Percentiles rank a stretch among this genome's conserved stretches.
phyloP scores from a whole-genome alignment of 2,797 vertebrate species.

The Cercopithecus neglectus region DNA sequence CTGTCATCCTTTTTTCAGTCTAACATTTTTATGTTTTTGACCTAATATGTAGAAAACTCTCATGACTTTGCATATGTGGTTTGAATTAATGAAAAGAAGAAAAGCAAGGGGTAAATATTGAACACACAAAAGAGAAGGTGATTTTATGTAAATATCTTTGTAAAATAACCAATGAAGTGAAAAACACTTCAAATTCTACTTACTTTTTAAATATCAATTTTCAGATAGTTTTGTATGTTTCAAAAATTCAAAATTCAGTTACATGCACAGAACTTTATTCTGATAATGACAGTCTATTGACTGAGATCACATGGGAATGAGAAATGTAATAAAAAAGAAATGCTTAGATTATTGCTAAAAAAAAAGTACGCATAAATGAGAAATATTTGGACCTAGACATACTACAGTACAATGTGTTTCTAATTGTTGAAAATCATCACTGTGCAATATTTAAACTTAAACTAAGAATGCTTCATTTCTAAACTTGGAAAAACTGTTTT shows the following conservation, averaged over 20 bases:
- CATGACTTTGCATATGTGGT: not conserved
- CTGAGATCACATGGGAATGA: conserved; percentile 32
- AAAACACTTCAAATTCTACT: conserved; percentile 34
- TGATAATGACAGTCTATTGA: conserved; percentile 31
- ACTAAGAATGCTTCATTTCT: conserved; percentile 56
- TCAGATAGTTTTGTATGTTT: conserved; percentile 48
- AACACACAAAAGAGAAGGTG: not conserved
- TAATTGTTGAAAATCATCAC: conserved; percentile 54
- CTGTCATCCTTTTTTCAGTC: not conserved
- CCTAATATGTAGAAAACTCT: not conserved
- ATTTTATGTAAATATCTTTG: conserved; percentile 45
- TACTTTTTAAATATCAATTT: conserved; percentile 53
- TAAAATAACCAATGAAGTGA: not conserved
- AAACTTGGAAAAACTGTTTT: conserved; percentile 69
- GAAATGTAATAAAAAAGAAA: conserved; percentile 35
- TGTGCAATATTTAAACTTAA: conserved; percentile 52
- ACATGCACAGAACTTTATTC: conserved; percentile 51
- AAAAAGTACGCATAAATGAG: not conserved
- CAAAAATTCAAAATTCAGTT: conserved; percentile 54
- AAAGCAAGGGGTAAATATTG: not conserved
- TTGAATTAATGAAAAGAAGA: not conserved
- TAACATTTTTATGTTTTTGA: conserved; percentile 24
- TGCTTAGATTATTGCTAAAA: conserved; percentile 16
- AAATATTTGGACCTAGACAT: not conserved
- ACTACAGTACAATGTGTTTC: not conserved